phyloP scores from a whole-genome alignment of 2,113 vertebrate species.

The Pitta sordida region DNA sequence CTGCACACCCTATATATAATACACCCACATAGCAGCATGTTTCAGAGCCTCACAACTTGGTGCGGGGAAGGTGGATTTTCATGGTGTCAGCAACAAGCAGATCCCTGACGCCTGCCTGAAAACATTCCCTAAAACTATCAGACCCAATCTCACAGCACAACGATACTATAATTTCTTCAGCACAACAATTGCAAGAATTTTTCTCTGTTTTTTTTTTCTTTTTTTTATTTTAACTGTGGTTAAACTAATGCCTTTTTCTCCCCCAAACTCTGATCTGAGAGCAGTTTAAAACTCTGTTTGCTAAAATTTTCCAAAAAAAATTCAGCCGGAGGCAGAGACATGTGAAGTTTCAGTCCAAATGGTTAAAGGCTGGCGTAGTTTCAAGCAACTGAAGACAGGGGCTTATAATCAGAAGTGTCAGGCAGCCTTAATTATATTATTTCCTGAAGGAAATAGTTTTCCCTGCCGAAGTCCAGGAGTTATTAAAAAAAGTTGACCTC shows the following conservation, averaged over 20 bases:
- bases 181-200: background rate
- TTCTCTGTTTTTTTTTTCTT: background rate
- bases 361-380: constrained; percentile 52
- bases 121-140: background rate
- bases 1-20: background rate
- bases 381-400: constrained; percentile 62
- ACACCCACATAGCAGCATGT: background rate
- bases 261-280: background rate
- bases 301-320: constrained; percentile 55
- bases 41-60: background rate
- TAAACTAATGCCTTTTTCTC: background rate
- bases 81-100: background rate
- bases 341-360: constrained; percentile 56
- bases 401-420: constrained; percentile 63
- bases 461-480: constrained; percentile 56
- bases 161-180: background rate
- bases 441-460: constrained; percentile 67
- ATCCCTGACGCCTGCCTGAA: background rate
- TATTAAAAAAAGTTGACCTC: constrained; percentile 68
- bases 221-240: background rate
- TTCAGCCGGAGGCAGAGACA: constrained; percentile 55
- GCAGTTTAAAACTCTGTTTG: constrained; percentile 30
- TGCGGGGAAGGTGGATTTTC: background rate
- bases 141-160: background rate
- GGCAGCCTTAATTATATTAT: constrained; percentile 65